phyloP scores from a whole-genome alignment of 35 echinoderm and acorn worm species.

The Ophioderma brevispina region DNA sequence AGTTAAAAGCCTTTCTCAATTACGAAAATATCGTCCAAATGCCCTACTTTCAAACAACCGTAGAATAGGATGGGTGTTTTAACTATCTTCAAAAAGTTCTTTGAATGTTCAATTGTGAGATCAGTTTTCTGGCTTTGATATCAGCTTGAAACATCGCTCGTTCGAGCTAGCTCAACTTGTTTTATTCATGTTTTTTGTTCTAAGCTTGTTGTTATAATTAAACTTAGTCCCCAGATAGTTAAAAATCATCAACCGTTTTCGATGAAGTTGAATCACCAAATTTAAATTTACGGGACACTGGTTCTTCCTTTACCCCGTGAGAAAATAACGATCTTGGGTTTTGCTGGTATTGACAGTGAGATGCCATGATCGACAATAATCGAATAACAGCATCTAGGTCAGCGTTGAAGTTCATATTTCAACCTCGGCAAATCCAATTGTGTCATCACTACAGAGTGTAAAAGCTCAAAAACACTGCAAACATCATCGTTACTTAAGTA shows the following conservation, averaged over 20 bases:
- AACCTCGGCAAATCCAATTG: not conserved
- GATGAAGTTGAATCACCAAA: not conserved
- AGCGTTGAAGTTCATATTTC: not conserved
- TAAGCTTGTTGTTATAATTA: slow-evolving; percentile 15
- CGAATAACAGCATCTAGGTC: not conserved
- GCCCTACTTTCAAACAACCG: slow-evolving; percentile 4
- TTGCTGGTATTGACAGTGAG: slow-evolving; percentile 15
- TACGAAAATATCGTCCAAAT: not conserved
- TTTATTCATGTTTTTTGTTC: not conserved
- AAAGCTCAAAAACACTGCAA: slow-evolving; percentile 40
- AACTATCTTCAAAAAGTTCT: slow-evolving; percentile 13
- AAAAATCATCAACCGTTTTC: not conserved
- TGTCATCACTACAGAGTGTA: slow-evolving; percentile 35
- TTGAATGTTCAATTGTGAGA: slow-evolving; percentile 18
- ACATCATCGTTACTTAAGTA: slow-evolving; percentile 41
- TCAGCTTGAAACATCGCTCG: not conserved
- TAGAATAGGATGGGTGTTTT: not conserved
- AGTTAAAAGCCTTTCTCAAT: not conserved
- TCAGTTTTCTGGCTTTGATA: slow-evolving; percentile 1
- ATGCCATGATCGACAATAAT: slow-evolving; percentile 38
- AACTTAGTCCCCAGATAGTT: slow-evolving; percentile 4
- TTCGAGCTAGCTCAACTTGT: not conserved
- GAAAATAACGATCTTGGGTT: not conserved
- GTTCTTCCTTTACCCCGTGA: not conserved
- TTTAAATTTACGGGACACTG: not conserved